These are phyloP conservation scores for Oegoconia quadripuncta DNA, from an alignment of 2,888 invertebrate genomes.

Conservation along the genomic window DNA sequence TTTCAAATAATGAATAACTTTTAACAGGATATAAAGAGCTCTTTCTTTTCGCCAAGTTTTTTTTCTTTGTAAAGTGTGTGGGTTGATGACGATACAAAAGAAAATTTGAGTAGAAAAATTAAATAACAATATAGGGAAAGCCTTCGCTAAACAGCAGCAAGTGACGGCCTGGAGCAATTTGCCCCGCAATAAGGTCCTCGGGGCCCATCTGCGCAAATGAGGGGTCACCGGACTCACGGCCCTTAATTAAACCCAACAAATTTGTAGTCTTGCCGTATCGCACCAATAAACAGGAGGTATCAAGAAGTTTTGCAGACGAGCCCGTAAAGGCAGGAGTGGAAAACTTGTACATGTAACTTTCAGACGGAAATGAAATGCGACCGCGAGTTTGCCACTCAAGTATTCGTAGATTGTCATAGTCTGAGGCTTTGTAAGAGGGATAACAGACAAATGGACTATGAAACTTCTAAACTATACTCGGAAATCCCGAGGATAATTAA, in stretches of 20 bases:
- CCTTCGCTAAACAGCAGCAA: slow-evolving; percentile 38
- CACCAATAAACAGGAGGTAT: slow-evolving; percentile 27
- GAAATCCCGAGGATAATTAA: too few relatives aligned
- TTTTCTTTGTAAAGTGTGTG: too few relatives aligned
- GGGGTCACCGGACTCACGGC: slow-evolving; percentile 58
- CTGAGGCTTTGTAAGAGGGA: too few relatives aligned
- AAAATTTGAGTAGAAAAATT: neutral
- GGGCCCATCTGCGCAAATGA: slow-evolving; percentile 68
- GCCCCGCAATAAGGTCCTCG: slow-evolving; percentile 64
- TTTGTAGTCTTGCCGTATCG: slow-evolving; percentile 46
- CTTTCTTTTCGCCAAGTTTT: too few relatives aligned
- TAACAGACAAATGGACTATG: too few relatives aligned
- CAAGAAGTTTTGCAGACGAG: slow-evolving; percentile 23
- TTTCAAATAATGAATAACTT: too few relatives aligned
- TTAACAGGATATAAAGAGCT: too few relatives aligned
- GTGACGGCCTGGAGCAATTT: slow-evolving; percentile 54
- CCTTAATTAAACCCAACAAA: slow-evolving; percentile 70
- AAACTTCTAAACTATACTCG: too few relatives aligned
- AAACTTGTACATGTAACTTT: neutral
- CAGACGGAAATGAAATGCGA: neutral
- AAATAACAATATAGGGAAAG: slow-evolving; percentile 18
- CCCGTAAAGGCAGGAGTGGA: slow-evolving; percentile 6
- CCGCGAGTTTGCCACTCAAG: too few relatives aligned
- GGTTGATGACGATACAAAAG: neutral
- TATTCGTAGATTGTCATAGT: too few relatives aligned